phyloP scores from a whole-genome alignment of 2,888 invertebrate genomes.

The Erpobdella octoculata region DNA sequence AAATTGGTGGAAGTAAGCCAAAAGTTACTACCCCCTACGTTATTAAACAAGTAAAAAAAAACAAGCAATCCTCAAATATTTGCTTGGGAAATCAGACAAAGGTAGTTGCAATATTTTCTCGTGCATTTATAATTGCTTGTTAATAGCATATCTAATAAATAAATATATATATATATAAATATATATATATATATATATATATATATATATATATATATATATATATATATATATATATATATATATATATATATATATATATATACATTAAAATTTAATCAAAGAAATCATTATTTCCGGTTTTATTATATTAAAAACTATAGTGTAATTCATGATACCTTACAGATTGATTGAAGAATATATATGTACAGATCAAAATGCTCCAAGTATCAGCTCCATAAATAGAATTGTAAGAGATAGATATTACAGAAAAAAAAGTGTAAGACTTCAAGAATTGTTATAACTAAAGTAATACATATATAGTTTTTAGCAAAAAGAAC shows the following conservation, averaged over 20 bases:
- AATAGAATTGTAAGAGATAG: conserved; percentile 20
- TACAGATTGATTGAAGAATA: conserved; percentile 21
- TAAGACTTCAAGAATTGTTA: too few relatives aligned
- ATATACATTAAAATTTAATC: neutral
- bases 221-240: neutral
- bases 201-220: neutral
- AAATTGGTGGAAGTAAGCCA: conserved; percentile 52
- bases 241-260: neutral
- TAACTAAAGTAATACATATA: too few relatives aligned
- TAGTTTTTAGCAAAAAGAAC: too few relatives aligned
- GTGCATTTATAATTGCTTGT: neutral
- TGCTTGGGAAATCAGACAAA: conserved; percentile 52
- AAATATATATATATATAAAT: neutral
- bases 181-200: neutral
- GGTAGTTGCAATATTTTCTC: conserved; percentile 36
- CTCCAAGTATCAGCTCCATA: conserved; percentile 25
- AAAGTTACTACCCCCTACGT: conserved; percentile 51
- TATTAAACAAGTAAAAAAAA: conserved; percentile 46
- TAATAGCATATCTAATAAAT: neutral
- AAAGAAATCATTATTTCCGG: neutral
- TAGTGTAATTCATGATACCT: neutral
- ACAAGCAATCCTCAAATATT: conserved; percentile 52
- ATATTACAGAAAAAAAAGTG: too few relatives aligned
- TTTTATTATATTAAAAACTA: too few relatives aligned
- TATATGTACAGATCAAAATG: conserved; percentile 12